Base-by-base conservation (phyloP, 2,888 invertebrate species). In the Stomorhina lunata region DNA sequence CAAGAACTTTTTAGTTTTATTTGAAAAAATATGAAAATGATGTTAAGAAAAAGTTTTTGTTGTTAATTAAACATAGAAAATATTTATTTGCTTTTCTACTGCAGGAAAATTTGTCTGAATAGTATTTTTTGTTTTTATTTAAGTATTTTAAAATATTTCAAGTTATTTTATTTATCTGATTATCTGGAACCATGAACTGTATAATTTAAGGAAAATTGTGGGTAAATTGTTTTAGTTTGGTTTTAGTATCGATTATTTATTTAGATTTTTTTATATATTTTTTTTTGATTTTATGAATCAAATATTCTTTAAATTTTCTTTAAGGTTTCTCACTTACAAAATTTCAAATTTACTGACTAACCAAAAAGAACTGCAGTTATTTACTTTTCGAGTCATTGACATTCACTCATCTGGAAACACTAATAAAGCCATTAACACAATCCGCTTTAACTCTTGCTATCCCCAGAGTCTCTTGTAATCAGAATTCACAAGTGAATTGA, bases 331-430 rank as follows among this genome's bases (percentile, higher is more conserved):
- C 15, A 7, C 9, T 17, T 17, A 29, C 27, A 73, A 50, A 45
- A 7, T 4, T 37, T 29, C 25, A 50, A 68, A 15, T 50, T 15
- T 17, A 59, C 32, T n/a, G 25, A 1, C 22, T 10, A 50, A 9
- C 9, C 29, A 45, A 48, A 17, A 65, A n/a, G n/a, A 22, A 7
- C 12, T 50, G 61, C 27, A 69, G 12, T 69, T 63, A 37, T 29
- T 45, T 63, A 55, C 27, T 40, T 22, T 40, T 79, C 4, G 65
- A 50, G 72, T 79, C 48, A 65, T 66, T 79, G 71, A 57, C 72
- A 55, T 79, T 79, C 40, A 48, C 4, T 65, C 65, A 59, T 50
- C 65, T 65, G 57, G 2, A 72, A 66, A 66, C 22, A 9, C 29
- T 59, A 40, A 66, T 40, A 48, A 37, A 65, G 55, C 20, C 43